Conservation (phyloP, 2,888 invertebrate genomes). For the Lucinisca nassula region DNA sequence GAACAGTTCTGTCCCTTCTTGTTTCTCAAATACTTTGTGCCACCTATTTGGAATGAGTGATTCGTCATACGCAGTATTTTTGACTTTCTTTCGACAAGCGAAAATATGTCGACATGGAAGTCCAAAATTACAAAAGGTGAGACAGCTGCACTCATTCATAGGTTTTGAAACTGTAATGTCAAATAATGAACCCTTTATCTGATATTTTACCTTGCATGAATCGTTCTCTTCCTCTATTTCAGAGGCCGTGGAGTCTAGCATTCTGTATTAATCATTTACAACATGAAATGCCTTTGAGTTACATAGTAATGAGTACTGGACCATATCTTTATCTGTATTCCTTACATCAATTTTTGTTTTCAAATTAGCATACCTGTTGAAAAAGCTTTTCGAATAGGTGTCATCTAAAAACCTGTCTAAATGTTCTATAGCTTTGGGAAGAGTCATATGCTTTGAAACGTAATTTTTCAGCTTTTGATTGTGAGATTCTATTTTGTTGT, state of each 20-base stretch:
- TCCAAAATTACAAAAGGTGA: conserved; percentile 1
- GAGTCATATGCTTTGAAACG: not conserved
- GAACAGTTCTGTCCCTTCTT: not conserved
- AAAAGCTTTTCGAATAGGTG: conserved; percentile 8
- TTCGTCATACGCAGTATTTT: not conserved
- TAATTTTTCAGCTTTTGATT: conserved; percentile 10
- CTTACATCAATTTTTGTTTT: conserved; percentile 14
- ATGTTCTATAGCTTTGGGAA: not conserved
- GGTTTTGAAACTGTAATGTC: not conserved
- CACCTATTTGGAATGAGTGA: not conserved
- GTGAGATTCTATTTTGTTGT: conserved; percentile 11
- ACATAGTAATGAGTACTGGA: conserved; percentile 4
- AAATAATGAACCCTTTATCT: not conserved
- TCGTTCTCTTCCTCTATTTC: conserved; percentile 4
- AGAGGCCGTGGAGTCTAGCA: not conserved
- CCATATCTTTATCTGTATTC: not conserved
- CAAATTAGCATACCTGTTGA: not conserved
- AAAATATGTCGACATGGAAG: conserved; percentile 16
- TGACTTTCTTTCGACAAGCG: not conserved
- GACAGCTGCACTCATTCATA: not conserved
- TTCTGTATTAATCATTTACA: not conserved
- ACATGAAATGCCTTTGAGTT: not conserved
- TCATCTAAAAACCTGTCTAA: not conserved
- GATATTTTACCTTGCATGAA: not conserved
- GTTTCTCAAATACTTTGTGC: conserved; percentile 6